These are phyloP conservation scores for Avahi laniger DNA, from an alignment of 2,797 vertebrate species.

Conservation along the genomic window DNA sequence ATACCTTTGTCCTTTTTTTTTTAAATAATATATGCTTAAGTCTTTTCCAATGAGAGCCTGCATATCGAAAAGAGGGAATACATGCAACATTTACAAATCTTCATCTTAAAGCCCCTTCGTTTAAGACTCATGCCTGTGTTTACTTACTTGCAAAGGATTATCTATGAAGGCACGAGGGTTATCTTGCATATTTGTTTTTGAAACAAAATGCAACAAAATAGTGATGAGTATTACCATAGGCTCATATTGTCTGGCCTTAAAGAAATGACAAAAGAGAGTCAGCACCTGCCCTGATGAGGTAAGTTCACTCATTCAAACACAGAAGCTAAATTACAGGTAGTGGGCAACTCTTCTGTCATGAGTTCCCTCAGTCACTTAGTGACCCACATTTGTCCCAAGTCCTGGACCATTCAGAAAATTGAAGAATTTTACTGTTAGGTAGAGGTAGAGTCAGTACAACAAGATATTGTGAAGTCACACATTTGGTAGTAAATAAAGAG, in stretches of 20 bases:
- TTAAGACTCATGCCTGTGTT: not conserved
- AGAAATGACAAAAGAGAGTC: not conserved
- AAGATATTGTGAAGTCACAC: not conserved
- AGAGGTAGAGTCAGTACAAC: not conserved
- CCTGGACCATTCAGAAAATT: not conserved
- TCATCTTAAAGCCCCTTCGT: not conserved
- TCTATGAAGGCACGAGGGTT: not conserved
- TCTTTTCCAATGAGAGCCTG: not conserved
- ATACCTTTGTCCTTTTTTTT: not conserved
- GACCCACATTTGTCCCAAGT: not conserved
- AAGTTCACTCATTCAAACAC: not conserved
- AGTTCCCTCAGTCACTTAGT: not conserved
- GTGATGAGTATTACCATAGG: not conserved
- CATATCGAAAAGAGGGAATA: not conserved
- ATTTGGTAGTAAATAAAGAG: not conserved
- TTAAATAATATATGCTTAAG: not conserved
- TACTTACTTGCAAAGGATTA: not conserved
- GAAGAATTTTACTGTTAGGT: not conserved
- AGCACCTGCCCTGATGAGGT: not conserved
- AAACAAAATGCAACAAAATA: not conserved
- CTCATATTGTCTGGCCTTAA: not conserved
- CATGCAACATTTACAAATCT: not conserved
- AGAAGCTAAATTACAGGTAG: not conserved
- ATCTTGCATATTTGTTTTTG: not conserved
- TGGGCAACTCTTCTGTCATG: accelerated